Evolutionary conservation across 2,797 vertebrate species (phyloP).

Genomic region (Halcyon leucocephala): DNA sequence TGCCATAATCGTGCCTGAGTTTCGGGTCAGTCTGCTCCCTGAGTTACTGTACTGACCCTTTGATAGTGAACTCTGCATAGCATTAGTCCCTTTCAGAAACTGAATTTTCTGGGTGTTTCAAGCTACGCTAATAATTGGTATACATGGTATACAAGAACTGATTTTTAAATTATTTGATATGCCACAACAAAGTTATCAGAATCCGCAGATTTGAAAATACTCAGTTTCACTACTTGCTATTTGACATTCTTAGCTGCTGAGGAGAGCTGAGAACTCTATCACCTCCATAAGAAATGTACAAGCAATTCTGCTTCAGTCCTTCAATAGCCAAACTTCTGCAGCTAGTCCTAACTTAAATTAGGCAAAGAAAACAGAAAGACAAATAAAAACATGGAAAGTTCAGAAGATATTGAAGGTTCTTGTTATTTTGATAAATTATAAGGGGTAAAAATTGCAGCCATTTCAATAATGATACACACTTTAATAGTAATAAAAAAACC

Average conservation of each 20-base stretch:
- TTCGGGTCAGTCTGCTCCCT: background rate
- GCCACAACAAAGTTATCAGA: background rate
- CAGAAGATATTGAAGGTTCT: background rate
- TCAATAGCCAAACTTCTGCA: background rate
- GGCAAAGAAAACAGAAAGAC: background rate
- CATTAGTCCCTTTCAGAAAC: background rate
- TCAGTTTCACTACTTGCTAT: background rate
- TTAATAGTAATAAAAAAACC: background rate
- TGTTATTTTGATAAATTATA: background rate
- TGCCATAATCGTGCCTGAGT: background rate
- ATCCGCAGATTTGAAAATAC: background rate
- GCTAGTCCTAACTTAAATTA: background rate
- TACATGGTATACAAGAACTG: background rate
- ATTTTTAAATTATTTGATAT: background rate
- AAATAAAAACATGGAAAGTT: background rate
- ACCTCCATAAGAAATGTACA: background rate
- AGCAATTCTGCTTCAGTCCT: background rate
- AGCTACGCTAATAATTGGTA: background rate
- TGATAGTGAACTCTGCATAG: background rate
- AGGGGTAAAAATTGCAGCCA: background rate
- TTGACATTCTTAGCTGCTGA: background rate
- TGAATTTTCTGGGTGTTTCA: background rate
- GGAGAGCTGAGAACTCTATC: background rate
- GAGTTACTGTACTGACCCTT: background rate
- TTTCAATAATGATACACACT: background rate